phyloP scores from a whole-genome alignment of 1,140 invertebrate genomes.

The Listronotus bonariensis region DNA sequence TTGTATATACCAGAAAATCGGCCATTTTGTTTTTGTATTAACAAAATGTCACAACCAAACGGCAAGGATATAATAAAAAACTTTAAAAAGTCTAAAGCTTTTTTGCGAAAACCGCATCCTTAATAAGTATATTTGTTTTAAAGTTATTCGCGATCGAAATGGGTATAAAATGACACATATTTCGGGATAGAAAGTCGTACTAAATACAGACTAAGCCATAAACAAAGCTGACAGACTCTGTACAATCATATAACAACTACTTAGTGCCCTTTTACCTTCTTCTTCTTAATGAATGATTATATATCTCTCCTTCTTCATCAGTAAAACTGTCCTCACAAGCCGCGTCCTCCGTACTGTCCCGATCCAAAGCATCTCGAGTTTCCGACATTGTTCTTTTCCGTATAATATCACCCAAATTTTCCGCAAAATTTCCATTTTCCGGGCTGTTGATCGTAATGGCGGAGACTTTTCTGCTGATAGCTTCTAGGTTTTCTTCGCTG shows the following conservation, averaged over 20 bases:
- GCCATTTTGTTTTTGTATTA: too few relatives aligned
- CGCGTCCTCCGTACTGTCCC: slow-evolving; percentile 50
- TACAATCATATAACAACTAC: neutral
- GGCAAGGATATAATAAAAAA: too few relatives aligned
- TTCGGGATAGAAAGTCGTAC: too few relatives aligned
- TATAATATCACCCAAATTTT: slow-evolving; percentile 49
- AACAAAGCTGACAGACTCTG: too few relatives aligned
- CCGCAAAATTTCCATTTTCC: slow-evolving; percentile 53
- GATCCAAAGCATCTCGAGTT: slow-evolving; percentile 43
- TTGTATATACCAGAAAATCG: too few relatives aligned
- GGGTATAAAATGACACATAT: too few relatives aligned
- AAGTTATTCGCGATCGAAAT: too few relatives aligned
- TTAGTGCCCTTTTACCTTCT: slow-evolving; percentile 58
- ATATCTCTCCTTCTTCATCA: slow-evolving; percentile 71
- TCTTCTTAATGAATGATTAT: slow-evolving; percentile 64
- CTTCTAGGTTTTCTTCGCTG: slow-evolving; percentile 71
- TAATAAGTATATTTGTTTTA: too few relatives aligned
- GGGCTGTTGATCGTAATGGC: slow-evolving; percentile 52
- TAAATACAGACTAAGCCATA: too few relatives aligned
- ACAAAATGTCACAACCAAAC: too few relatives aligned
- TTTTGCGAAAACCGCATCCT: too few relatives aligned
- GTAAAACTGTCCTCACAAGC: slow-evolving; percentile 62
- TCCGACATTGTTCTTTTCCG: slow-evolving; percentile 46
- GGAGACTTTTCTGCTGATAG: slow-evolving; percentile 67
- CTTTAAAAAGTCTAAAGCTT: too few relatives aligned